Conservation (phyloP, 2,888 invertebrate species). For the Heliothis peltigera region DNA sequence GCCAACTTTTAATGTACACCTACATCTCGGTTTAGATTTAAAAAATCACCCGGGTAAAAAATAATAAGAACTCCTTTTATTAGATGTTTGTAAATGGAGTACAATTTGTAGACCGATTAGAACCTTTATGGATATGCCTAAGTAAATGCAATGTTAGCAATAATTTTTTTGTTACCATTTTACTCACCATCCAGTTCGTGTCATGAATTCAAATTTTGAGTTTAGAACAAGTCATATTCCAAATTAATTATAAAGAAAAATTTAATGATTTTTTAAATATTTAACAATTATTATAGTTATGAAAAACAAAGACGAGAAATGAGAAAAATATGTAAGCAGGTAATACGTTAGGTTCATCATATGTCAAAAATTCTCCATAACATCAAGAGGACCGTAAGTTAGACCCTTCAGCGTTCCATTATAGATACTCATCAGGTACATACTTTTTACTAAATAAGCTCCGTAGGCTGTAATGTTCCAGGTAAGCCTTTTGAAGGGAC, state of each 20-base stretch:
- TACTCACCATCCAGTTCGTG: no score
- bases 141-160: no score
- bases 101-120: no score
- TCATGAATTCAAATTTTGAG: no score
- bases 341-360: background rate
- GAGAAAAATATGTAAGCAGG: no score
- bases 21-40: slow-evolving; percentile 48
- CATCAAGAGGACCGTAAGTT: background rate
- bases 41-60: slow-evolving; percentile 28
- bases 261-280: no score
- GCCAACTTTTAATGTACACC: slow-evolving; percentile 43
- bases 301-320: no score
- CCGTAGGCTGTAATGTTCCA: slow-evolving; percentile 24
- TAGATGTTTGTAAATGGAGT: background rate
- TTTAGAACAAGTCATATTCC: no score
- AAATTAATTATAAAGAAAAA: no score
- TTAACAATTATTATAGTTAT: no score
- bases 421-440: slow-evolving; percentile 6
- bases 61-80: slow-evolving; percentile 31
- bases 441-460: slow-evolving; percentile 27
- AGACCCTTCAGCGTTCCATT: slow-evolving; percentile 3
- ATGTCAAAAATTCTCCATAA: background rate
- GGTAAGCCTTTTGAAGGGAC: slow-evolving; percentile 58
- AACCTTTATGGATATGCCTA: no score
- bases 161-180: no score